These are phyloP conservation scores for Drosophila hamatofila DNA, from an alignment of 2,888 invertebrate genomes.

Conservation along the genomic window DNA sequence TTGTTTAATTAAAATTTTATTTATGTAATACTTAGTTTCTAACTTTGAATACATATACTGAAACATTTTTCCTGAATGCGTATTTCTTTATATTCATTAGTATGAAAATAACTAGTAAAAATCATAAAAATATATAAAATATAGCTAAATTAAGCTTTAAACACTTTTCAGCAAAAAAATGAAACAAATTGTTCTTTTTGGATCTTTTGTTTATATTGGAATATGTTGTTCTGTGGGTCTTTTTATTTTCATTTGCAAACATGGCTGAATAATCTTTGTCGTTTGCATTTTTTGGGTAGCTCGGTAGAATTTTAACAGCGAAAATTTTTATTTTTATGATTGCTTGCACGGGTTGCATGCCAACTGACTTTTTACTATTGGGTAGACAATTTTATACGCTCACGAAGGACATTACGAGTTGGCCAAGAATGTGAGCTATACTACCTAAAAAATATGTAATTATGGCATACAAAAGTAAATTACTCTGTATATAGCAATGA, in stretches of 20 bases:
- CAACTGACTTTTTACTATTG: conserved; percentile 30
- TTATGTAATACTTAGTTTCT: not conserved
- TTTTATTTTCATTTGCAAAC: not conserved
- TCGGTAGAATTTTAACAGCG: conserved; percentile 20
- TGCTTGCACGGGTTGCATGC: conserved; percentile 28
- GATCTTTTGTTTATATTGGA: not conserved
- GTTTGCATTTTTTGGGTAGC: conserved; percentile 25
- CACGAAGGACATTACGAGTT: not conserved
- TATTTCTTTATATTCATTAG: too few species aligned
- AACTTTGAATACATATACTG: too few species aligned
- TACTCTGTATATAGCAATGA: not conserved
- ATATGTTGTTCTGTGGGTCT: not conserved
- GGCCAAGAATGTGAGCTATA: not conserved
- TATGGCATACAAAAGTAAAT: not conserved
- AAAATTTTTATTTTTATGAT: conserved; percentile 33
- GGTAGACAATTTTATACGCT: conserved; percentile 7
- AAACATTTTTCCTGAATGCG: too few species aligned
- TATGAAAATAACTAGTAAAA: too few species aligned
- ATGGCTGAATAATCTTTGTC: conserved; percentile 5
- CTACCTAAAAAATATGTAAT: not conserved
- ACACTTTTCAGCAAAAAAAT: not conserved
- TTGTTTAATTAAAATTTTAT: not conserved
- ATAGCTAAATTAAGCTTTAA: not conserved
- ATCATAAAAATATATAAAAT: not conserved
- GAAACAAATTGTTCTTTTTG: not conserved